A percentile compares a stretch with the other conserved stretches of the same genome.
phyloP scores from a whole-genome alignment of 2,888 invertebrate genomes.

The Heliconius charithonia region DNA sequence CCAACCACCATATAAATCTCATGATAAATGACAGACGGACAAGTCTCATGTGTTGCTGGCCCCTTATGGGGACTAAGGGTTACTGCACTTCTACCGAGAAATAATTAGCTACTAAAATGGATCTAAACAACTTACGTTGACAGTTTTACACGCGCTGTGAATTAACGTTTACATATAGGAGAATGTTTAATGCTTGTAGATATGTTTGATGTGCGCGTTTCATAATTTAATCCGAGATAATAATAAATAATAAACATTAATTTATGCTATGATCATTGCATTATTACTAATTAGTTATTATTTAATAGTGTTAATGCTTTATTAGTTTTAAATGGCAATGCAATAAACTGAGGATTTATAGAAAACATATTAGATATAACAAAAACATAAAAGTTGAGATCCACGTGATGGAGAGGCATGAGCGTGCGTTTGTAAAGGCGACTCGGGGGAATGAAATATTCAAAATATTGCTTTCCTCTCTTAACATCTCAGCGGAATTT shows the following conservation, averaged over 20 bases:
- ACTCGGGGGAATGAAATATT: no score
- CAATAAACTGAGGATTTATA: not conserved
- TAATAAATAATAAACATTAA: not conserved
- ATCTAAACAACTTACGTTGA: conserved; percentile 42
- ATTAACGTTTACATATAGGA: conserved; percentile 31
- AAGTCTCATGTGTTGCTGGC: conserved; percentile 38
- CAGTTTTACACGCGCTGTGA: conserved; percentile 39
- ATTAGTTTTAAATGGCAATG: not conserved
- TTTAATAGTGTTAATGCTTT: not conserved
- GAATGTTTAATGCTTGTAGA: conserved; percentile 2
- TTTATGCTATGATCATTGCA: not conserved
- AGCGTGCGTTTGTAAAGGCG: no score
- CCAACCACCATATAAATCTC: conserved; percentile 43
- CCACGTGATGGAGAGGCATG: no score
- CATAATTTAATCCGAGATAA: not conserved
- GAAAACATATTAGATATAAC: not conserved
- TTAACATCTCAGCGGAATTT: no score
- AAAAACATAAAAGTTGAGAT: no score
- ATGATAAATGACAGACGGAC: conserved; percentile 45
- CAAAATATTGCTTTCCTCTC: no score
- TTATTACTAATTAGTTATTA: not conserved
- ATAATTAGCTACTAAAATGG: conserved; percentile 46
- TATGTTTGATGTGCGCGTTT: not conserved
- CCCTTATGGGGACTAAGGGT: conserved; percentile 44
- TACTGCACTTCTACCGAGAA: conserved; percentile 44